Evolutionary conservation across 1,140 invertebrate species (phyloP).

Genomic region (Platorchestia sp.): DNA sequence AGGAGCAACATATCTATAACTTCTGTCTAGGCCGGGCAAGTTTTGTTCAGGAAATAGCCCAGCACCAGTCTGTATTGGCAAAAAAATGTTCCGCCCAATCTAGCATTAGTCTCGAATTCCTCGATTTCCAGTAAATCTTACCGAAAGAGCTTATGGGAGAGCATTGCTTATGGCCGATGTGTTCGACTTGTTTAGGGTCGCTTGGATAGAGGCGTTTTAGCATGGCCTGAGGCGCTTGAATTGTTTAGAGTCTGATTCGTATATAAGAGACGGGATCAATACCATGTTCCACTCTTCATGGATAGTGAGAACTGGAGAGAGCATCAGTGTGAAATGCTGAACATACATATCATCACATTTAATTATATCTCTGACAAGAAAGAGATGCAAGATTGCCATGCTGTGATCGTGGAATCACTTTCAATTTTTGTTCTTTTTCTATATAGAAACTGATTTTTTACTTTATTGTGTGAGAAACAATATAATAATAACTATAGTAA

Average conservation of each 20-base stretch:
- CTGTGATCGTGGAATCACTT: too few species aligned
- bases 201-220: background rate
- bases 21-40: background rate
- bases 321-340: background rate
- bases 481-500: too few species aligned
- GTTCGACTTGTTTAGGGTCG: background rate
- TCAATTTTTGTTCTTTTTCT: too few species aligned
- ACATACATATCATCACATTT: too few species aligned
- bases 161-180: background rate
- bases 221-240: background rate
- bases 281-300: background rate
- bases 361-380: too few species aligned
- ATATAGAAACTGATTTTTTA: too few species aligned
- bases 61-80: background rate
- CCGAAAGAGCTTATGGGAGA: background rate
- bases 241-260: background rate
- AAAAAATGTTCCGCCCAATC: background rate
- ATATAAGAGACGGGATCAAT: background rate
- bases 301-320: background rate
- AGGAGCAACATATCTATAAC: background rate
- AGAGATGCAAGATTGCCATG: too few species aligned
- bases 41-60: background rate
- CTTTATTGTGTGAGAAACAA: too few species aligned
- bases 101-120: background rate
- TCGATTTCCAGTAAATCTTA: conserved; percentile 1